Conservation (phyloP, 2,797 vertebrate species). For the Sylvia borin region DNA sequence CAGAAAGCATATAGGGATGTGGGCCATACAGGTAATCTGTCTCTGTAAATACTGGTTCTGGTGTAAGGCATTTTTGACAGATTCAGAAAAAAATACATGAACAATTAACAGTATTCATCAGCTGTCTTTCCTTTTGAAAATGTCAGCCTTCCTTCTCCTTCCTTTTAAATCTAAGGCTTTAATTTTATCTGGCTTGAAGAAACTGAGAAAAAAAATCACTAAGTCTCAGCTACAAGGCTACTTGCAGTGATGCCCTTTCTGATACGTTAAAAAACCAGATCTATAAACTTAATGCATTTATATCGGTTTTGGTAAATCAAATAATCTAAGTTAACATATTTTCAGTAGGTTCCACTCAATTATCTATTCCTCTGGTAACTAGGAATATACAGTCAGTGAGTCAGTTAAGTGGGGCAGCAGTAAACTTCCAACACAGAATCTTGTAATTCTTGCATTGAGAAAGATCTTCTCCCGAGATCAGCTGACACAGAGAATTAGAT, state of each 20-base stretch:
- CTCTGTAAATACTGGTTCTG: neutral
- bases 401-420: neutral
- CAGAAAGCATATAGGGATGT: neutral
- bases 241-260: neutral
- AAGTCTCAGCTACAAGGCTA: neutral
- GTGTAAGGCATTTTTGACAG: neutral
- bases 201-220: neutral
- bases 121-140: neutral
- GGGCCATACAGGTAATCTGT: neutral
- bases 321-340: neutral
- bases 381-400: neutral
- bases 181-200: neutral
- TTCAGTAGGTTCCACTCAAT: neutral
- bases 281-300: neutral
- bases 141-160: neutral
- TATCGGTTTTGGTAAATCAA: neutral
- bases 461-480: neutral
- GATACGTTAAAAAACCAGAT: fast-evolving
- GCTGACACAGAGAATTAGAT: neutral
- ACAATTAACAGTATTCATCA: neutral
- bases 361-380: neutral
- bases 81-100: neutral
- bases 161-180: neutral
- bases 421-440: neutral
- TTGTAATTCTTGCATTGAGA: neutral